Base-by-base conservation (phyloP, 2,888 invertebrate genomes). In the Eustalomyia histrio region DNA sequence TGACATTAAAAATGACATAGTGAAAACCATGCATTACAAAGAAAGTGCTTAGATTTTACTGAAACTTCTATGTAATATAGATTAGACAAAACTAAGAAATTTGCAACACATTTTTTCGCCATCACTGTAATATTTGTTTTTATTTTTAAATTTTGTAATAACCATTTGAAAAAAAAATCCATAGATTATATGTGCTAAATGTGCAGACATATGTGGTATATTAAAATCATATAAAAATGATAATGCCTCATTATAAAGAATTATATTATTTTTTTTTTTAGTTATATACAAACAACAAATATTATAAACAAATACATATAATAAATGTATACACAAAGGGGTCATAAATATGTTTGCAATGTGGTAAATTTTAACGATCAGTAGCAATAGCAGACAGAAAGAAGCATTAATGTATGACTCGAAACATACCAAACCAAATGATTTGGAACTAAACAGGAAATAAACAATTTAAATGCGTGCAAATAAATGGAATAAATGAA, bases 381-480 rank as follows among this genome's bases (percentile, higher is more conserved):
- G 68, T 18, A 47, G n/a, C 55, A 52, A 1, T 17, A 35, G 12
- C 14, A 53, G 14, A 58, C 57, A 47, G 57, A 29, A 33, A 18
- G 9, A 18, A 39, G 1, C 39, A 47, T 14, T 14, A 12, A 47
- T 47, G n/a, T n/a, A 3, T 2, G 35, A 47, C 14, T 60, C 21
- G 6, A 35, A 24, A 50, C 47, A 64, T 18, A 58, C 39, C 43
- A 78, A 14, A 14, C 43, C 43, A 72, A 29, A 60, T 47, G 55
- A 63, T 74, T 79, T 18, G 8, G 52, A 80, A 76, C 76, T 83
- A 73, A 75, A 84, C 86, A 85, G 86, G 86, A 86, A 86, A 82
- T 73, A 69, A 83, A 83, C 84, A 86, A 86, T 86, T 86, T 83
- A 85, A 74, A 63, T 83, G 83, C 83, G 81, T 83, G 72, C 84